Base-by-base conservation (phyloP, 2,888 invertebrate genomes). In the Omphaloscelis lunosa region DNA sequence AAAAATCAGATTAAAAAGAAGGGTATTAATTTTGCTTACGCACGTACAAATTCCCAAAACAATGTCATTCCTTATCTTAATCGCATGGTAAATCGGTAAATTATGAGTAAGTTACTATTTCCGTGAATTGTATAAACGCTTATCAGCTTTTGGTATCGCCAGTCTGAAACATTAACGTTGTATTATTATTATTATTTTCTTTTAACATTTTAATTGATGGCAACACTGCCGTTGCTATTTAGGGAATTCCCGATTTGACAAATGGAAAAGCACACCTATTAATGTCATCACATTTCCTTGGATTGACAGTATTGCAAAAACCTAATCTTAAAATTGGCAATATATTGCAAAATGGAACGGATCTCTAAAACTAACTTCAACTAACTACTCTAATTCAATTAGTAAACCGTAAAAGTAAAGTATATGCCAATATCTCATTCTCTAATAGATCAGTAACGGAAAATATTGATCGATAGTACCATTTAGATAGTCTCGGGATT, bases 401-500 rank as follows among this genome's bases (percentile, higher is more conserved):
- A 82, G n/a, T 70, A 72, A 67, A 23, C 51, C 17, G 17, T 73
- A 71, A 79, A 74, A 75, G 53, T 53, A 20, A 39, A 51, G 74
- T 29, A 53, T 27, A n/a, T 45, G 74, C n/a, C 29, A 77, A 74
- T 77, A 29, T 29, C 17, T 63, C 9, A 69, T 68, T 82, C 62
- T 82, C 63, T 83, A 82, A 84, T 82, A 63, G 76, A 75, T n/a
- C 6, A n/a, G 56, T 78, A 79, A 80, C 72, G 75, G 79, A 74
- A 58, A 79, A 68, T 76, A 62, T 77, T 20, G 69, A 23, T 41
- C 67, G 62, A 75, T 68, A 23, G 17, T n/a, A 53, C 45, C 17
- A 67, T 75, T 65, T 74, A 72, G 48, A 62, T 51, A 27, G 65
- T 72, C 68, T 41, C 48, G 84, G 79, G 76, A 45, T 77, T 41